These are phyloP conservation scores for Chiloscyllium punctatum DNA, from an alignment of 2,797 vertebrate species.

Conservation along the genomic window DNA sequence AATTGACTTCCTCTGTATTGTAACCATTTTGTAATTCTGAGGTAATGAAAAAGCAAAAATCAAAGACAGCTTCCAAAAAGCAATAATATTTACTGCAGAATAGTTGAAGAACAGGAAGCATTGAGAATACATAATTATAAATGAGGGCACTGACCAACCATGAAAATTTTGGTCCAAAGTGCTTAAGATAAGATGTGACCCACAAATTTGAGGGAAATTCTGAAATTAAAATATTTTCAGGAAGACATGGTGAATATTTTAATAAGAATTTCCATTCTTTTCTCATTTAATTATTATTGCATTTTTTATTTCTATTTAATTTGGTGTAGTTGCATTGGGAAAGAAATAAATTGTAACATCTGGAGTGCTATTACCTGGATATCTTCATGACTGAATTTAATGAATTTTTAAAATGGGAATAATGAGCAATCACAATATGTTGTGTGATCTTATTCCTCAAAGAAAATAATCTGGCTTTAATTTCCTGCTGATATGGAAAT, in stretches of 20 bases:
- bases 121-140: neutral
- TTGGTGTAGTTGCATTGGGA: neutral
- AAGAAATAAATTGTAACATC: neutral
- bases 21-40: neutral
- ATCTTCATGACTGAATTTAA: neutral
- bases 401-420: neutral
- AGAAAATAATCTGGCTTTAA: neutral
- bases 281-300: neutral
- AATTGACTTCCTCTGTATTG: no score
- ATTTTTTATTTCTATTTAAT: neutral
- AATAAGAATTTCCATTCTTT: neutral
- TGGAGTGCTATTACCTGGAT: neutral
- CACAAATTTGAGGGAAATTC: neutral
- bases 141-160: neutral
- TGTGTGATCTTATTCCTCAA: neutral
- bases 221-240: neutral
- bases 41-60: neutral
- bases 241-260: neutral
- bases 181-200: no score
- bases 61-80: neutral
- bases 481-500: neutral
- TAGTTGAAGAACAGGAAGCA: neutral
- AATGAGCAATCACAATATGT: neutral
- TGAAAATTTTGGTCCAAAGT: no score
- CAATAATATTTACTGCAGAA: neutral